Percentiles rank a stretch among this genome's conserved stretches.
These are phyloP conservation scores for Leistus spinibarbis DNA, from an alignment of 2,888 invertebrate species.

Conservation along the genomic window DNA sequence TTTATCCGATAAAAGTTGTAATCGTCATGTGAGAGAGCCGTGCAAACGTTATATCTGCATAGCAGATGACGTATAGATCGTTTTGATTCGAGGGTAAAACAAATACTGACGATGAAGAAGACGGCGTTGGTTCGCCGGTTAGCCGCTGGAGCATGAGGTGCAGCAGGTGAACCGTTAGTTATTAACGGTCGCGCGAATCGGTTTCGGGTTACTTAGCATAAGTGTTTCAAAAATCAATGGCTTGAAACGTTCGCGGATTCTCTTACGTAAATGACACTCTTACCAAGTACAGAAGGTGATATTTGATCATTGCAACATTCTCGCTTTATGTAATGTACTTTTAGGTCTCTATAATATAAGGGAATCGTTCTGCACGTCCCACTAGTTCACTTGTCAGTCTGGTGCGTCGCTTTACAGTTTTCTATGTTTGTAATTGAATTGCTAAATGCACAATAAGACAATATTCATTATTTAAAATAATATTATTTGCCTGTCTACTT, in stretches of 20 bases:
- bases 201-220: conserved; percentile 19
- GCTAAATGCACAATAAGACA: too few relatives aligned
- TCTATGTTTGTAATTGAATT: too few relatives aligned
- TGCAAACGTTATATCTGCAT: neutral
- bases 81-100: neutral
- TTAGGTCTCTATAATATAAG: neutral
- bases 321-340: neutral
- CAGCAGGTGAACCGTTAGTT: conserved; percentile 8
- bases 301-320: neutral
- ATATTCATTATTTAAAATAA: too few relatives aligned
- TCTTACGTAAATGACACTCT: neutral
- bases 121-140: conserved; percentile 2
- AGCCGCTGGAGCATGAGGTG: neutral
- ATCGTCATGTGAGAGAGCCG: too few relatives aligned
- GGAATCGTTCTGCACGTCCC: too few relatives aligned
- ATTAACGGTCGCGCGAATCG: conserved; percentile 14
- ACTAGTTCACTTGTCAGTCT: too few relatives aligned
- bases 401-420: too few relatives aligned
- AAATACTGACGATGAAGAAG: conserved; percentile 2
- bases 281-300: neutral
- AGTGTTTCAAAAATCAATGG: conserved; percentile 1
- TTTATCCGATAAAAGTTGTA: too few relatives aligned
- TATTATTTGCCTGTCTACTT: too few relatives aligned
- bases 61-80: neutral
- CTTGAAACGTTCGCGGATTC: neutral